Evolutionary conservation across 2,888 invertebrate genomes (phyloP), one percentile per base, ranked within the genome.

Genomic region (Mamestra brassicae): DNA sequence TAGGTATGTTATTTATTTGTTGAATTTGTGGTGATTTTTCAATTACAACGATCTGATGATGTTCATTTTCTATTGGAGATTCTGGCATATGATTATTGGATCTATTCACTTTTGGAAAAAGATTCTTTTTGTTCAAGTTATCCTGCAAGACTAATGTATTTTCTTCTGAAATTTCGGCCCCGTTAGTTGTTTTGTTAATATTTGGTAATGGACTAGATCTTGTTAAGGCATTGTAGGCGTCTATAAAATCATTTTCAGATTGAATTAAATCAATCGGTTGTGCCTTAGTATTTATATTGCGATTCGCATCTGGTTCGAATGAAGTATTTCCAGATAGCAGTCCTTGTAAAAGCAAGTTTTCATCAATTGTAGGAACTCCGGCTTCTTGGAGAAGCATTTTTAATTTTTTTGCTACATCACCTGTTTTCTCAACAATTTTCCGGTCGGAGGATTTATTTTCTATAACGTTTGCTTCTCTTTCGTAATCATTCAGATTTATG

Each of bases 171-270:
- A 6, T 42, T 42, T 60, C 63, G 52, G 47, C 38, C 68, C 71
- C 76, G 47, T 71, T 79, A 15, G 38, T 63, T 57, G 81, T 76
- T 64, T 88, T 84, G 65, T 88, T 84, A 70, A 94, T 86, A 85
- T 92, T 94, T n/a, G 95, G 95, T 68, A 96, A 87, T 63, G 96
- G 96, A 82, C 95, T 96, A 62, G 92, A 89, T 76, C 94, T 90
- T 45, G 96, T 94, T 78, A 96, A 88, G 63, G 96, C 96, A 88
- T 96, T 96, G 78, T 96, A 96, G 42, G 96, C 96, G 83, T 95
- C 94, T 64, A 96, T 96, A 84, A 96, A 96, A 86, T 96, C 96
- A 85, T 94, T 96, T 91, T 96, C 96, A 4, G 95, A 94, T 87
- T 95, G 95, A 61, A 92, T 90, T 55, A 96, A 91, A 87, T 96